phyloP scores from a whole-genome alignment of 2,797 vertebrate species.

The Peromyscus aztecus region DNA sequence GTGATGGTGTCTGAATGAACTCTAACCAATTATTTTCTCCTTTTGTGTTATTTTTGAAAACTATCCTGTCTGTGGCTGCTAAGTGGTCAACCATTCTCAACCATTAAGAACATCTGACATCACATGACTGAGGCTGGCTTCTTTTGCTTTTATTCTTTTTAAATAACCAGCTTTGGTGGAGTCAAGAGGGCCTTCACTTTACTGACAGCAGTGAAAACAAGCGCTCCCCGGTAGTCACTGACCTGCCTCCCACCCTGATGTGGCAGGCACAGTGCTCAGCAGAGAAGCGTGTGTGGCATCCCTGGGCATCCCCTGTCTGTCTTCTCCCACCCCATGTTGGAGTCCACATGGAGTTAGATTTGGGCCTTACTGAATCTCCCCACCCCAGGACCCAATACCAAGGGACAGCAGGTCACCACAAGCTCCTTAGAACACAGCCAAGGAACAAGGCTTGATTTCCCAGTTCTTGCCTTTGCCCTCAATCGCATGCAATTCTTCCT shows the following conservation, averaged over 20 bases:
- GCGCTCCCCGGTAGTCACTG: no score
- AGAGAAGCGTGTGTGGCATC: background rate
- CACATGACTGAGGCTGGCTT: background rate
- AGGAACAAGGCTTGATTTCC: background rate
- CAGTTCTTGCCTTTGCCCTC: background rate
- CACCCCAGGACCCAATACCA: fast-evolving
- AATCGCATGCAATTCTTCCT: background rate
- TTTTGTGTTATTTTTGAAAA: background rate
- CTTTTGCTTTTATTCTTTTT: background rate
- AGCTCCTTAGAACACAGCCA: background rate
- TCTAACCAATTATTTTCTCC: background rate
- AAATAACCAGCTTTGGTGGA: background rate
- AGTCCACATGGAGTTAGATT: background rate
- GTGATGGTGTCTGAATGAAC: background rate
- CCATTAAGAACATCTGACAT: background rate
- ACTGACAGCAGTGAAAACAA: background rate
- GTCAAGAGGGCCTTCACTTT: background rate
- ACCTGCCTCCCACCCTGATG: background rate
- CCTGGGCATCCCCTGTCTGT: background rate
- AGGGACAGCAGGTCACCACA: fast-evolving
- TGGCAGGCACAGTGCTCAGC: background rate
- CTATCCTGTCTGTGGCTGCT: background rate
- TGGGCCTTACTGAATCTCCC: no score
- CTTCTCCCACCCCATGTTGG: background rate
- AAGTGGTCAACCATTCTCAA: background rate